Percentiles rank a stretch among this genome's conserved stretches.
These are phyloP conservation scores for Halisarca cf. caerulea DNA, from an alignment of 37 sponge, comb jelly and placozoan species.

Conservation along the genomic window DNA sequence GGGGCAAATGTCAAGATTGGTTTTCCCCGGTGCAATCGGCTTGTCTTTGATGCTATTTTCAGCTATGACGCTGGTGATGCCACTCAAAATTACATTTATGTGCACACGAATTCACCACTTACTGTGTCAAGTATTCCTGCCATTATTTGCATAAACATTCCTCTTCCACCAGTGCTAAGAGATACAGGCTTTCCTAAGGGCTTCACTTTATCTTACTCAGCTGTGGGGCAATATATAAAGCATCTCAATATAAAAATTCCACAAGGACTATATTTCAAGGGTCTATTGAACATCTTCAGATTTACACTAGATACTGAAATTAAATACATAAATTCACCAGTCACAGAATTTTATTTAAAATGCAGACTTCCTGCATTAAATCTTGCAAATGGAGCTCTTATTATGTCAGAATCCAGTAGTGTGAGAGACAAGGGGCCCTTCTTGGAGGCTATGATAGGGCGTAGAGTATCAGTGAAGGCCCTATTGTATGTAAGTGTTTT, in stretches of 20 bases:
- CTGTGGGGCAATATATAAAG: background rate
- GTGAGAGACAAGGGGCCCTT: background rate
- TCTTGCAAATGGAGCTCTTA: background rate
- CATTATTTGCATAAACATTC: background rate
- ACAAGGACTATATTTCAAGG: background rate
- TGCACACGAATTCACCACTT: background rate
- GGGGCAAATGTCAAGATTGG: background rate
- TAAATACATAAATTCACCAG: too few relatives aligned
- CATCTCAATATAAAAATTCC: background rate
- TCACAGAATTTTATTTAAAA: background rate
- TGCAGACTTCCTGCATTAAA: background rate
- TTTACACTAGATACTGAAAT: background rate
- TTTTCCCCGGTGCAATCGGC: background rate
- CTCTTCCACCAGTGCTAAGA: background rate
- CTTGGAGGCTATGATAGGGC: background rate
- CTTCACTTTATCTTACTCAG: background rate
- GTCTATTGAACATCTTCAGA: background rate
- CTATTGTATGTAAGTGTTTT: too few relatives aligned
- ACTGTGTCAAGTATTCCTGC: background rate
- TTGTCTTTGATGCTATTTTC: background rate
- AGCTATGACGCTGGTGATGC: background rate
- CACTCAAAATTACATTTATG: background rate
- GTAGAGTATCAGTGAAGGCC: too few relatives aligned
- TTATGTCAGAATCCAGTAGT: background rate
- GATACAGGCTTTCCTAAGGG: conserved; percentile 1